These are phyloP conservation scores for Accipiter cooperii DNA, from an alignment of 2,113 vertebrate species.

Conservation along the genomic window DNA sequence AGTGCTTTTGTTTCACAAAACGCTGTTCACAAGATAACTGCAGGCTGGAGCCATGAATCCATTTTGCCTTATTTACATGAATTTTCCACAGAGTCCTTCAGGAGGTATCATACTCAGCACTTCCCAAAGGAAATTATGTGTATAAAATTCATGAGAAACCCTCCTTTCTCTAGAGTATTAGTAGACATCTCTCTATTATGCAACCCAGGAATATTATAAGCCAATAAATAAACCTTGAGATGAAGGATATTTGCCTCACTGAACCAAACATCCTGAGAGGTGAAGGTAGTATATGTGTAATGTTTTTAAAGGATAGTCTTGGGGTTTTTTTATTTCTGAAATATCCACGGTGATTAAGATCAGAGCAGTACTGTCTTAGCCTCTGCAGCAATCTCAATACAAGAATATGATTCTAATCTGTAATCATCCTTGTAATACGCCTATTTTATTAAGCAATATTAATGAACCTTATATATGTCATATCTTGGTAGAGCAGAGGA, in stretches of 20 bases:
- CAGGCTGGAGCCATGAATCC: conserved; percentile 36
- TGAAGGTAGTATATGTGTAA: neutral
- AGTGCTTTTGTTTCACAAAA: neutral
- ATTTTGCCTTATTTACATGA: conserved; percentile 53
- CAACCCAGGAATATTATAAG: conserved; percentile 13
- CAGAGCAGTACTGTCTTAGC: neutral
- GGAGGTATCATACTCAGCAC: conserved; percentile 15
- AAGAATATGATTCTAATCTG: neutral
- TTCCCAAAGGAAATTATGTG: conserved; percentile 57
- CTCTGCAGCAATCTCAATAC: neutral
- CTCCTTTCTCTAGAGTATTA: conserved; percentile 32
- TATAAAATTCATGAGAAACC: conserved; percentile 56
- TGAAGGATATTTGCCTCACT: neutral
- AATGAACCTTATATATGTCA: neutral
- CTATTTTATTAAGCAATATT: neutral
- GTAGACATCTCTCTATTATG: conserved; percentile 44
- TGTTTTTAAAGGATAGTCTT: neutral
- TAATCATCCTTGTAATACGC: neutral
- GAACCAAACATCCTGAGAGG: neutral
- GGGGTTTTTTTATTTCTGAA: neutral
- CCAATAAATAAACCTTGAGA: conserved; percentile 40
- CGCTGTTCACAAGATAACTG: neutral
- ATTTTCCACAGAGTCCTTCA: conserved; percentile 56
- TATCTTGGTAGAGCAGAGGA: neutral
- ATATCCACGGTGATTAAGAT: neutral